These are phyloP conservation scores for Loris lydekkerianus DNA, from an alignment of 2,797 vertebrate species.

Conservation along the genomic window DNA sequence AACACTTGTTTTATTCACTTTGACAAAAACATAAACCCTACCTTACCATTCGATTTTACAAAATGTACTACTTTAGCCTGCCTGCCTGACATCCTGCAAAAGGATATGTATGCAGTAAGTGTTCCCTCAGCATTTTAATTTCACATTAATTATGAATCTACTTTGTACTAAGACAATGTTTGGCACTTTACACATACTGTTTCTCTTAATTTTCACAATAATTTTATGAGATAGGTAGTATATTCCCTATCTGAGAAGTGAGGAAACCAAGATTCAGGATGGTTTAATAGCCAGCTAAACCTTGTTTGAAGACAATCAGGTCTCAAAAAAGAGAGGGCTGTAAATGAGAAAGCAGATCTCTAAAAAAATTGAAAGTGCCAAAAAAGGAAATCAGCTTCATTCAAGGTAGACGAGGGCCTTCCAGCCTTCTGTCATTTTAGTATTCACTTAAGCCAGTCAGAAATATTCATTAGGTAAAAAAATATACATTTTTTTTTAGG, in stretches of 20 bases:
- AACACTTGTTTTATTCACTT: background rate
- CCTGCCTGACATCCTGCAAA: background rate
- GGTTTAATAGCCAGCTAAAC: background rate
- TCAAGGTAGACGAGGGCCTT: background rate
- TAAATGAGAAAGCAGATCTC: background rate
- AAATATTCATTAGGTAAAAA: slow-evolving; percentile 10
- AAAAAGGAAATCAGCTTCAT: background rate
- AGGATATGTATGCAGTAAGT: too few relatives aligned
- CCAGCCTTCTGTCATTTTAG: background rate
- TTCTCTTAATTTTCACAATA: background rate
- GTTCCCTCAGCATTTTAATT: background rate
- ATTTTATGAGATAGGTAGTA: background rate
- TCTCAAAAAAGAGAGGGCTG: background rate
- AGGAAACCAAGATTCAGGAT: background rate
- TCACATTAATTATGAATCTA: background rate
- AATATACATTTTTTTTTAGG: background rate
- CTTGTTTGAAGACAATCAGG: background rate
- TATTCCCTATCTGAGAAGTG: background rate
- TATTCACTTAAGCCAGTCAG: background rate
- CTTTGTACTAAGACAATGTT: background rate
- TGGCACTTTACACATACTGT: background rate
- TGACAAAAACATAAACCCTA: background rate
- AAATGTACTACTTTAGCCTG: background rate
- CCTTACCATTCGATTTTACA: background rate
- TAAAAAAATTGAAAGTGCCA: background rate